Percentiles rank a stretch among this genome's conserved stretches.
These are phyloP conservation scores for Aphaenogaster ashmeadi DNA, from an alignment of 1,140 invertebrate species.

Conservation along the genomic window DNA sequence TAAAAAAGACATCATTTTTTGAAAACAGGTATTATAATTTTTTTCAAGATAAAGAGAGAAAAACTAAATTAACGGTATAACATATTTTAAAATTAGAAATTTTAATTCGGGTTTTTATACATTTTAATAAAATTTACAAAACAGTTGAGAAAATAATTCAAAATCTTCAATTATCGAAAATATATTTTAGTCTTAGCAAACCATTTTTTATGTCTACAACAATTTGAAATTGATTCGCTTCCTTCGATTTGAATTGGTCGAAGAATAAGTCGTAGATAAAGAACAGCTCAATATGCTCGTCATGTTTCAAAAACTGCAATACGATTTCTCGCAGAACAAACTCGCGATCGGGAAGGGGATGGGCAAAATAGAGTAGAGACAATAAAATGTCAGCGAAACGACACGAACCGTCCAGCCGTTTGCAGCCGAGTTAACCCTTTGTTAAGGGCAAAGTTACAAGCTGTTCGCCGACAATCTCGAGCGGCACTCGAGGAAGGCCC, in stretches of 20 bases:
- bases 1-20: background rate
- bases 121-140: conserved; percentile 15
- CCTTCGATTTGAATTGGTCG: background rate
- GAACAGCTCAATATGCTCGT: background rate
- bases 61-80: background rate
- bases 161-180: background rate
- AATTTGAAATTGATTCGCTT: background rate
- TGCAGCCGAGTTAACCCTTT: conserved; percentile 55
- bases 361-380: background rate
- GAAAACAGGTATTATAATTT: background rate
- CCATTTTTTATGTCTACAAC: too few relatives aligned
- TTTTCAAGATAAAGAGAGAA: background rate
- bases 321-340: background rate
- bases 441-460: conserved; percentile 50
- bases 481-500: conserved; percentile 40
- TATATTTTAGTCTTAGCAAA: background rate
- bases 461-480: conserved; percentile 54
- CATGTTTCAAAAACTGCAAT: background rate
- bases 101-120: background rate
- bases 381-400: conserved; percentile 22
- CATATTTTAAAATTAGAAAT: background rate
- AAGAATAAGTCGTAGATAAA: background rate
- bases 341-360: background rate
- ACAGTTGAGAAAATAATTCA: background rate
- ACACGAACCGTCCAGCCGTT: background rate